Evolutionary conservation across 2,113 vertebrate genomes (phyloP), one percentile per base, ranked within the genome.

Genomic region (Tragelaphus scriptus): DNA sequence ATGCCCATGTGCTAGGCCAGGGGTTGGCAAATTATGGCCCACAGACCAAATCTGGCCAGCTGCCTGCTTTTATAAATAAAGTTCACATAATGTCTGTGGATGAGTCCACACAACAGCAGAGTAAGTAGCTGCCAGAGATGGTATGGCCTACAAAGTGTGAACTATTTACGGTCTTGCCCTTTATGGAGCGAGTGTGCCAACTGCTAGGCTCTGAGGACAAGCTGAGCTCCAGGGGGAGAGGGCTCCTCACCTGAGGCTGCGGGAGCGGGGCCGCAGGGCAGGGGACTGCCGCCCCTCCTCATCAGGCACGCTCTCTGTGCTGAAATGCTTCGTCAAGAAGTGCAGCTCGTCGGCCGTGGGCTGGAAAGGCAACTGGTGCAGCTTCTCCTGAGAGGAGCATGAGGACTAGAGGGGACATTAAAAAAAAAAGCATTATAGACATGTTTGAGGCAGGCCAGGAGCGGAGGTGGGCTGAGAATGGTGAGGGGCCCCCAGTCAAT

Each of bases 251-350:
- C 99, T 99, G 99, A 99, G 99, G 98, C 99, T 99, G 97, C 99
- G 99, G 79, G 99, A 99, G 12, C 99, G 99, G 6, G 99, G 99
- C 91, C 99, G 98, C 99, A 99, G 99, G 99, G 99, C 99, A 95
- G 99, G 99, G 26, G 99, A 99, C 88, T 99, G 99, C 7, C 99
- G 99, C 56, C 99, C 99, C 79, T 99, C 99, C 98, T 99, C 99
- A 82, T 99, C 99, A 0, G 99, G 99, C 98, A 99, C 99, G 98
- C 99, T 99, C 99, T 99, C 99, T 0, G 99, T 99, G 98, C 99
- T 99, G 99, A 99, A 99, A 99, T 99, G 99, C 97, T 99, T 99
- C 95, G 99, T 99, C 99, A 99, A 99, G 99, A 99, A 99, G 98
- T 99, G 99, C 96, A 99, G 99, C 99, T 99, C 99, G 98, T 99